These are phyloP conservation scores for Podarcis cretensis DNA, from an alignment of 2,113 vertebrate genomes.

Conservation along the genomic window DNA sequence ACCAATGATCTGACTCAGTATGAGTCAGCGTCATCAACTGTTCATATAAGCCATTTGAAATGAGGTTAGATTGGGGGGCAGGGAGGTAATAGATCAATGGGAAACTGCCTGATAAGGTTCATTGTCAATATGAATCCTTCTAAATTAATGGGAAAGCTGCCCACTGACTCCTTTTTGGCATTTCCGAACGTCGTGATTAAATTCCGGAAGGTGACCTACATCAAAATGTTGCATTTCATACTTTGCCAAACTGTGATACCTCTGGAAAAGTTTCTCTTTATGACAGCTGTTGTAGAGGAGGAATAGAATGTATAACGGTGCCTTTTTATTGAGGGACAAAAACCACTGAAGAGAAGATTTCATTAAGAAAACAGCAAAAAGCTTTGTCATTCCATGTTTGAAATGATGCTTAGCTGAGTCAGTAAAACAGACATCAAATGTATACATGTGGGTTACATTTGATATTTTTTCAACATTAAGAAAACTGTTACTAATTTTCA, in stretches of 20 bases:
- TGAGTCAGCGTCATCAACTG: not conserved
- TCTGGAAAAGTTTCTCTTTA: slow-evolving; percentile 23
- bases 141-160: slow-evolving; percentile 42
- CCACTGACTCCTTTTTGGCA: slow-evolving; percentile 10
- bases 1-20: not conserved
- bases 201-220: slow-evolving; percentile 32
- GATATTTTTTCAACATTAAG: slow-evolving; percentile 63
- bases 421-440: slow-evolving; percentile 71
- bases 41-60: not conserved
- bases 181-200: slow-evolving; percentile 38
- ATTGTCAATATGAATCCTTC: slow-evolving; percentile 38
- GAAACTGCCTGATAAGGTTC: slow-evolving; percentile 13
- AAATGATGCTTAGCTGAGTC: slow-evolving; percentile 63
- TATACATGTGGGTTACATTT: slow-evolving; percentile 73
- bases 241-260: slow-evolving; percentile 44
- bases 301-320: slow-evolving; percentile 29
- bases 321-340: slow-evolving; percentile 29
- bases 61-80: too few species aligned
- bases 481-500: slow-evolving; percentile 76
- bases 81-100: not conserved
- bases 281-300: slow-evolving; percentile 24
- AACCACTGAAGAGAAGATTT: slow-evolving; percentile 54
- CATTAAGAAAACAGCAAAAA: slow-evolving; percentile 67
- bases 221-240: slow-evolving; percentile 49
- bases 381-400: slow-evolving; percentile 65